phyloP scores from a whole-genome alignment of 1,140 invertebrate genomes.

The Drosophila guanche region DNA sequence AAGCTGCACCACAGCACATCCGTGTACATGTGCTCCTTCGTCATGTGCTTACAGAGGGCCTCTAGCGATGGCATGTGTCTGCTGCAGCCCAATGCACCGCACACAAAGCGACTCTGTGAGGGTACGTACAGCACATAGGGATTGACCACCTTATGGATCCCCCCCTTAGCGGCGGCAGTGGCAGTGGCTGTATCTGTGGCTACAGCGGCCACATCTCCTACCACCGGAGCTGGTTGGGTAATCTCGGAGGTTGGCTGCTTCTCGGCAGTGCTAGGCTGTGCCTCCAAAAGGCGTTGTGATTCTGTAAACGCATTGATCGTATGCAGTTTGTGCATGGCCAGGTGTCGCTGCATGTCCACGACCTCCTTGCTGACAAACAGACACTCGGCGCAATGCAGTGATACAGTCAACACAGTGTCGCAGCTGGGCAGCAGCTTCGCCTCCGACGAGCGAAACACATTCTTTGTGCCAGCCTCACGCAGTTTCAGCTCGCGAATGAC shows the following conservation, averaged over 20 bases:
- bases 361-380: background rate
- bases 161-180: background rate
- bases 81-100: slow-evolving; percentile 16
- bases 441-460: too few relatives aligned
- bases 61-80: slow-evolving; percentile 2
- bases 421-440: too few relatives aligned
- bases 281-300: too few relatives aligned
- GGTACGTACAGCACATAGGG: slow-evolving; percentile 29
- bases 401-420: too few relatives aligned
- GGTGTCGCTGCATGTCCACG: slow-evolving; percentile 8
- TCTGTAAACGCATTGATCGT: background rate
- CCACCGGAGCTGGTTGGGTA: too few relatives aligned
- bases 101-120: slow-evolving; percentile 24
- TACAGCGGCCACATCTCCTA: too few relatives aligned
- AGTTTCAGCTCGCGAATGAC: too few relatives aligned
- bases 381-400: slow-evolving; percentile 37
- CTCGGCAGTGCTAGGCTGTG: too few relatives aligned
- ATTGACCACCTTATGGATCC: background rate
- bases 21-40: slow-evolving; percentile 13
- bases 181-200: too few relatives aligned
- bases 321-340: slow-evolving; percentile 17
- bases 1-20: slow-evolving; percentile 32
- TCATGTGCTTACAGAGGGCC: slow-evolving; percentile 23
- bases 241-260: too few relatives aligned
- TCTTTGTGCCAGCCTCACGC: too few relatives aligned